Evolutionary conservation across 2,888 invertebrate species (phyloP).

Genomic region (Carcina quercana): DNA sequence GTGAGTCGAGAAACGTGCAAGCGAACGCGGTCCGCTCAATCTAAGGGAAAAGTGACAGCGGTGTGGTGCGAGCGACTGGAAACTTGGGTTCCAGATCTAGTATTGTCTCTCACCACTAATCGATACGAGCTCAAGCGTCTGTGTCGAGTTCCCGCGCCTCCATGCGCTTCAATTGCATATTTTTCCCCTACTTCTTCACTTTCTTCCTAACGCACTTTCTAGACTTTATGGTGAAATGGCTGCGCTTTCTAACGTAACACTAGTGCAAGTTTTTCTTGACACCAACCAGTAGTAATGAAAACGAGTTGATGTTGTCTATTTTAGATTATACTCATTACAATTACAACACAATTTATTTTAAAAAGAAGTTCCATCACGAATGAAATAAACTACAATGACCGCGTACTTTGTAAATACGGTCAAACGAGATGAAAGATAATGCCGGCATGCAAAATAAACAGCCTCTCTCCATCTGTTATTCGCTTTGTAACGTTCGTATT

Average conservation of each 20-base stretch:
- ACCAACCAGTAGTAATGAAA: conserved; percentile 58
- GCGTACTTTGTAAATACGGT: conserved; percentile 4
- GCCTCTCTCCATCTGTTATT: conserved; percentile 40
- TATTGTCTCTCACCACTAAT: conserved; percentile 29
- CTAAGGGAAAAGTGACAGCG: conserved; percentile 64
- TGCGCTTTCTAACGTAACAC: conserved; percentile 69
- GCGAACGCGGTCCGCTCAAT: conserved; percentile 49
- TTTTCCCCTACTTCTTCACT: conserved; percentile 69
- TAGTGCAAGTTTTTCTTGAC: conserved; percentile 68
- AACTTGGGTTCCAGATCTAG: conserved; percentile 23
- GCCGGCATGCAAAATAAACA: conserved; percentile 27
- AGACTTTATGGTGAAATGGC: conserved; percentile 69
- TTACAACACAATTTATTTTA: background rate
- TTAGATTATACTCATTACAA: too few species aligned
- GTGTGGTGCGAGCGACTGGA: conserved; percentile 50
- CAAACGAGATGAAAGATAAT: conserved; percentile 23
- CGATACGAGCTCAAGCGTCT: conserved; percentile 1
- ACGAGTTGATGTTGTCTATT: conserved; percentile 51
- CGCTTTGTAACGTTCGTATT: conserved; percentile 49
- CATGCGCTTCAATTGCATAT: conserved; percentile 48
- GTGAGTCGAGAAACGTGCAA: conserved; percentile 53
- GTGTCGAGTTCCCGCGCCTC: conserved; percentile 38
- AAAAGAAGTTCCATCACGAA: background rate
- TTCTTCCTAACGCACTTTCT: conserved; percentile 70
- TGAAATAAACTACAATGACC: too few species aligned